phyloP scores from a whole-genome alignment of 2,113 vertebrate species.

The Trachemys scripta region DNA sequence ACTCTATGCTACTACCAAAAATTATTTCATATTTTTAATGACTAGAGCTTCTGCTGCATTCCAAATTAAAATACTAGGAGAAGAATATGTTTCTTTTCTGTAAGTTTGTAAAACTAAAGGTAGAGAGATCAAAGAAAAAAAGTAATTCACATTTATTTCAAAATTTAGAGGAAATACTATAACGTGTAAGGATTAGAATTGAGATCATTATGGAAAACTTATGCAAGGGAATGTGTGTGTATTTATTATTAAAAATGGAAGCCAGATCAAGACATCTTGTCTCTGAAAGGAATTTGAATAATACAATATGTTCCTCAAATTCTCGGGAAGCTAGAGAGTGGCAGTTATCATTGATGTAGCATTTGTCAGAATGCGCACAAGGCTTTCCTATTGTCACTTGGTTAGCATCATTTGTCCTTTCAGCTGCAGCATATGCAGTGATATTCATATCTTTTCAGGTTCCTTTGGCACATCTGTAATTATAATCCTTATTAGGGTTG shows the following conservation, averaged over 20 bases:
- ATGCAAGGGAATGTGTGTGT: background rate
- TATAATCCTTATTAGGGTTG: constrained; percentile 22
- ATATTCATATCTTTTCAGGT: constrained; percentile 37
- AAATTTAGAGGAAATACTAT: background rate
- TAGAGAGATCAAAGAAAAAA: background rate
- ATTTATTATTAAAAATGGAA: background rate
- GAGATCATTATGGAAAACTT: background rate
- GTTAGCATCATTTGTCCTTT: constrained; percentile 14
- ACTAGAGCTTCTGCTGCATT: background rate
- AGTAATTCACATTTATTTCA: background rate
- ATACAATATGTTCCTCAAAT: background rate
- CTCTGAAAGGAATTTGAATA: background rate
- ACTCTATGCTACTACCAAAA: background rate
- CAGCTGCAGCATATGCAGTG: background rate
- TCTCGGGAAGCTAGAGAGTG: constrained; percentile 10
- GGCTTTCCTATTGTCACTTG: constrained; percentile 1
- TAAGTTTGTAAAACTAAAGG: background rate
- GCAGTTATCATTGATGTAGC: background rate
- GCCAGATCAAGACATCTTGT: background rate
- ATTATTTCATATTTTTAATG: background rate
- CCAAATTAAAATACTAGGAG: background rate
- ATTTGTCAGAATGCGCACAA: accelerated
- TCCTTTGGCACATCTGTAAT: constrained; percentile 43
- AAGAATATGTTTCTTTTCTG: background rate
- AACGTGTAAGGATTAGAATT: background rate